A percentile compares a stretch with the other conserved stretches of the same genome.
These are phyloP conservation scores for Spialia ferax DNA, from an alignment of 2,888 invertebrate genomes.

Conservation along the genomic window DNA sequence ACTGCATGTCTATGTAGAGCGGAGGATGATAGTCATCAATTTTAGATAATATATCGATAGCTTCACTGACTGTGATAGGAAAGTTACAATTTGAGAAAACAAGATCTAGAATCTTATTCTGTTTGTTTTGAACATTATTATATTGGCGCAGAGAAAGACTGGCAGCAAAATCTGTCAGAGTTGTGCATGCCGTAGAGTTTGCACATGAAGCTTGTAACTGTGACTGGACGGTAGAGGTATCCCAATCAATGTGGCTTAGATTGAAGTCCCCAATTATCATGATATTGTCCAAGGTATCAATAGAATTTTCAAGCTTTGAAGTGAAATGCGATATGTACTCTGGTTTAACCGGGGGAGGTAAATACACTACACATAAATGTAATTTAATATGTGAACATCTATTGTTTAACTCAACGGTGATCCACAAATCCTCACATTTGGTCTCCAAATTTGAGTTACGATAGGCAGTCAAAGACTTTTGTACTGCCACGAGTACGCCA, in stretches of 20 bases:
- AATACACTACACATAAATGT: slow-evolving; percentile 16
- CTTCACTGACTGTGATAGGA: not conserved
- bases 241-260: not conserved
- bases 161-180: not conserved
- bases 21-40: slow-evolving; percentile 2
- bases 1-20: not conserved
- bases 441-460: slow-evolving; percentile 8
- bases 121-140: not conserved
- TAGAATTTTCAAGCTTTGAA: not conserved
- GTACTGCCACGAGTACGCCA: slow-evolving; percentile 11
- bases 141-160: not conserved
- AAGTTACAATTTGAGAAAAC: not conserved
- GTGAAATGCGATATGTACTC: not conserved
- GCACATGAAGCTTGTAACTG: not conserved
- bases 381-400: not conserved
- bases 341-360: slow-evolving; percentile 22
- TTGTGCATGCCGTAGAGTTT: not conserved
- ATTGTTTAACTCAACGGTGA: slow-evolving; percentile 1
- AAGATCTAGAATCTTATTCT: not conserved
- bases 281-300: not conserved
- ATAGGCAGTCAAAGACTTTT: slow-evolving; percentile 3
- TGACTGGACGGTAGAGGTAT: not conserved
- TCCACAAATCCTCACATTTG: slow-evolving; percentile 28
- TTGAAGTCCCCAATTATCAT: not conserved
- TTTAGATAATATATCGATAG: not conserved